Percentiles rank a stretch among this genome's conserved stretches.
phyloP scores from a whole-genome alignment of 2,888 invertebrate genomes.

The Scaeva pyrastri region DNA sequence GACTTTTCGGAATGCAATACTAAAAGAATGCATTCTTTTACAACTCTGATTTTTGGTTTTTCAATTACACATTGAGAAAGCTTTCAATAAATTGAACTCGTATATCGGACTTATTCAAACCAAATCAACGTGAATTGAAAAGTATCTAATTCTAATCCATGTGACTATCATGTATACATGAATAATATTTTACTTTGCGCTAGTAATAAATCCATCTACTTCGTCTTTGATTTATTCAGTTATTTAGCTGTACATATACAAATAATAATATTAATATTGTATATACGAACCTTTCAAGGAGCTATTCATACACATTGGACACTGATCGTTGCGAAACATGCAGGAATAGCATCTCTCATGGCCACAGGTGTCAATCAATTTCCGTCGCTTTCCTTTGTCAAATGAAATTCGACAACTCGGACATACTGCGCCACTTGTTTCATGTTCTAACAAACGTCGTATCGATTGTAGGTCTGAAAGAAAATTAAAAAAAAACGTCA shows the following conservation, averaged over 20 bases:
- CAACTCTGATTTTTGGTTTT: too few relatives aligned
- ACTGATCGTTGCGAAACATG: slow-evolving; percentile 95
- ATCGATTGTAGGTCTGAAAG: slow-evolving; percentile 93
- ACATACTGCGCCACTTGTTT: slow-evolving; percentile 89
- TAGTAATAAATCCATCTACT: slow-evolving; percentile 13
- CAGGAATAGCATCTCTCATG: slow-evolving; percentile 98
- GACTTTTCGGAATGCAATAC: too few relatives aligned
- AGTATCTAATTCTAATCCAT: too few relatives aligned
- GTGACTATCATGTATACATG: too few relatives aligned
- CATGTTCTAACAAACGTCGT: slow-evolving; percentile 91
- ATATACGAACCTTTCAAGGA: slow-evolving; percentile 81
- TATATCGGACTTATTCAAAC: too few relatives aligned
- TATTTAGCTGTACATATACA: background rate
- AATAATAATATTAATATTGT: background rate
- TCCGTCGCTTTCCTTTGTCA: slow-evolving; percentile 97
- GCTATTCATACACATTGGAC: slow-evolving; percentile 90
- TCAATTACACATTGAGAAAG: too few relatives aligned
- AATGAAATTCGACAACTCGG: slow-evolving; percentile 97
- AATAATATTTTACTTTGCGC: too few relatives aligned
- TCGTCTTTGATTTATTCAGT: background rate
- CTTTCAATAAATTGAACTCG: too few relatives aligned
- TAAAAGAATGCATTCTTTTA: too few relatives aligned
- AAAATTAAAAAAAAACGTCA: slow-evolving; percentile 23
- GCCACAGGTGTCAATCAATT: slow-evolving; percentile 97
- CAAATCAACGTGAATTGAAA: too few relatives aligned